phyloP scores from a whole-genome alignment of 30 jellyfish, hydroid and myxozoan genomes.

The Aurelia sp. region DNA sequence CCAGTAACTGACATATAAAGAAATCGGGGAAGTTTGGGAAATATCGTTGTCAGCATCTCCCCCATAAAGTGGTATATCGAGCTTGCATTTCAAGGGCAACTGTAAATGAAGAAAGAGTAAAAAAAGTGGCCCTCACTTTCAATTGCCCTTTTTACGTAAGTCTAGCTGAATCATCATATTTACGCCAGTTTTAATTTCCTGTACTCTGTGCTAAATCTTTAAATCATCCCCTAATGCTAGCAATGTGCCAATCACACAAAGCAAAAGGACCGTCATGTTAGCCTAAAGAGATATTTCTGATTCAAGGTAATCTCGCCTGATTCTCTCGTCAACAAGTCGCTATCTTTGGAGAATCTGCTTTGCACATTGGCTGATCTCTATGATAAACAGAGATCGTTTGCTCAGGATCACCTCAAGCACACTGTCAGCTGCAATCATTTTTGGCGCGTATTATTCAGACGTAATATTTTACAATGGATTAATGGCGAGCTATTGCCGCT shows the following conservation, averaged over 20 bases:
- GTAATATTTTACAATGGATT: conserved; percentile 69
- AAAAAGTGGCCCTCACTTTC: no score
- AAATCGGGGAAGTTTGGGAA: no score
- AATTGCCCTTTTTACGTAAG: conserved; percentile 5
- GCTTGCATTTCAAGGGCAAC: no score
- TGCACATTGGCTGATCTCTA: conserved; percentile 44
- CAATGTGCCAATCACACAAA: conserved; percentile 53
- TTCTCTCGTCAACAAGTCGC: conserved; percentile 65
- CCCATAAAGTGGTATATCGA: no score
- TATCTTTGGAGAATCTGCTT: conserved; percentile 66
- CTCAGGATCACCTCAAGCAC: conserved; percentile 65
- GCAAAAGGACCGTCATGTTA: conserved; percentile 57
- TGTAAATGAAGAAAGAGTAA: no score
- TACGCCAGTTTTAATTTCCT: conserved; percentile 31
- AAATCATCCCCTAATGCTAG: conserved; percentile 37
- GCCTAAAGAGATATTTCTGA: conserved; percentile 43
- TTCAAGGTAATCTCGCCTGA: conserved; percentile 47
- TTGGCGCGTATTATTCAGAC: conserved; percentile 48
- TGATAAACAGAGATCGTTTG: conserved; percentile 62
- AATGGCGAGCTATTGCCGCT: conserved; percentile 70
- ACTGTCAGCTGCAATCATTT: conserved; percentile 61
- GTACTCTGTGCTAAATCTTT: conserved; percentile 36
- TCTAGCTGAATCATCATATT: conserved; percentile 37
- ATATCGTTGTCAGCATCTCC: no score
- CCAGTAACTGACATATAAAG: no score